phyloP scores from a whole-genome alignment of 2,113 vertebrate genomes.

The Sturnus vulgaris region DNA sequence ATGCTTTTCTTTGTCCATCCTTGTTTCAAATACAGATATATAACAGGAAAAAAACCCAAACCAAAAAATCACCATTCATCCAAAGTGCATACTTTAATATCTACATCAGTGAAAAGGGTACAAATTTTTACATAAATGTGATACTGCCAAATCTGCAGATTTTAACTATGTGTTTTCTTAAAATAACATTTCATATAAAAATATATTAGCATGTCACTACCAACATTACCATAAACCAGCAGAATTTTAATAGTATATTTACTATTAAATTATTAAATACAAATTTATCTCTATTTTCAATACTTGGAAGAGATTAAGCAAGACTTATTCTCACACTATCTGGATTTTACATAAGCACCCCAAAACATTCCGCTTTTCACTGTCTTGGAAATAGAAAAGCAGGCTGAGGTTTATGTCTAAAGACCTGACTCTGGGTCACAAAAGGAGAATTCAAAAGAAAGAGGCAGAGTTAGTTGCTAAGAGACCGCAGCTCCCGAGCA shows the following conservation, averaged over 20 bases:
- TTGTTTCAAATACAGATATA: background rate
- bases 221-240: background rate
- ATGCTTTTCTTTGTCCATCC: slow-evolving; percentile 31
- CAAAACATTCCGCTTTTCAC: slow-evolving; percentile 40
- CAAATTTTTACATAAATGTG: background rate
- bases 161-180: background rate
- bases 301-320: background rate
- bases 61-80: background rate
- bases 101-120: background rate
- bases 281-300: background rate
- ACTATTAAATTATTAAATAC: background rate
- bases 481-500: slow-evolving; percentile 54
- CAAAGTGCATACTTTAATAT: background rate
- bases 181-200: background rate
- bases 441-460: slow-evolving; percentile 59
- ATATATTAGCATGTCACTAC: background rate
- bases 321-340: background rate
- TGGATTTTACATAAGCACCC: background rate
- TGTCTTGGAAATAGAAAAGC: slow-evolving; percentile 40
- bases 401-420: slow-evolving; percentile 26
- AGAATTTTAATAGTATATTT: background rate
- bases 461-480: slow-evolving; percentile 70
- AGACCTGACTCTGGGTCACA: slow-evolving; percentile 52
- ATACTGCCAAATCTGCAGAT: background rate
- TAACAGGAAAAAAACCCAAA: background rate